Base-by-base conservation (phyloP, 1,140 invertebrate species). In the Tetramorium parvispinum region DNA sequence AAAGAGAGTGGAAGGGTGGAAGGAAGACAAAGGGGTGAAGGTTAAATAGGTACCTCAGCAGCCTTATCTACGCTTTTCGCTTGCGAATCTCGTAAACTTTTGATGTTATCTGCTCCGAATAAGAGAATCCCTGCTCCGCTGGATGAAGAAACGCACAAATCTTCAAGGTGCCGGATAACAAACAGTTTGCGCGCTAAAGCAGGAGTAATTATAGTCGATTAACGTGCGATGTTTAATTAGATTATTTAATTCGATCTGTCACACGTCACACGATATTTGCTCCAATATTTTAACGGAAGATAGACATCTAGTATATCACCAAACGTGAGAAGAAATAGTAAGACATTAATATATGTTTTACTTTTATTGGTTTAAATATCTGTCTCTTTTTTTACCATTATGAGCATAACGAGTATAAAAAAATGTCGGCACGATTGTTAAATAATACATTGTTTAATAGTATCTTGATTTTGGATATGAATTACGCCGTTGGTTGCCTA, bases 61-160 rank as follows among this genome's bases (percentile, higher is more conserved):
- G 51, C 37, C 63, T 89, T 87, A 83, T 89, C 85, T 65, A 61
- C 59, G 71, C 21, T 87, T 89, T 63, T 87, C 75, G 46, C 24
- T 59, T 37, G n/a, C 57, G 59, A 83, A 90, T 89, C 85, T 61
- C 59, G 49, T 89, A 85, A 89, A 87, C 78, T 85, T 85, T 87
- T 70, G 85, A 90, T 89, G 68, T 66, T 89, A 90, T 89, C 85
- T 51, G 63, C 63, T 27, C 18, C 27, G 40, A 24, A 43, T 85
- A 81, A 87, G 65, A 85, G 66, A 37, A 75, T 78, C 57, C 75
- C 21, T 66, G 32, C 21, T n/a, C 11, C 7, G 3, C 13, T 37
- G 70, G 24, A 73, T 85, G 61, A 55, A 83, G 63, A n/a, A 57
- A 32, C 21, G 55, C 68, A 68, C 43, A 78, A 51, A 75, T 86